These are phyloP conservation scores for Cryptotis parvus DNA, from an alignment of 2,113 vertebrate genomes.

Conservation along the genomic window DNA sequence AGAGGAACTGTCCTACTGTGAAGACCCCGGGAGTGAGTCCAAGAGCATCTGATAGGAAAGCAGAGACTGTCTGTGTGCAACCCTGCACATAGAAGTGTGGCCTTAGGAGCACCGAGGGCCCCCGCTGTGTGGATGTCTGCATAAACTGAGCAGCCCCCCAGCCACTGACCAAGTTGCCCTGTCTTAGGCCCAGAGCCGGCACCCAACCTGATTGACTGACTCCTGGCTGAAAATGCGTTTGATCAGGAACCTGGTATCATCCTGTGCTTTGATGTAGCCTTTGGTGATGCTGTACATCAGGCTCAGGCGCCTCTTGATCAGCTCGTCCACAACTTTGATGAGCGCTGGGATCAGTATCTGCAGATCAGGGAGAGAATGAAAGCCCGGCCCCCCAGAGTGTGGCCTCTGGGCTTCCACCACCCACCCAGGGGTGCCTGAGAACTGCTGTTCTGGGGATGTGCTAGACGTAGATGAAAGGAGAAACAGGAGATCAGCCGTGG, in stretches of 20 bases:
- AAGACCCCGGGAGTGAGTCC: no score
- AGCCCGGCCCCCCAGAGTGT: not conserved
- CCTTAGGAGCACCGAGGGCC: no score
- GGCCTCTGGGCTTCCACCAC: not conserved
- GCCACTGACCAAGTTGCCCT: no score
- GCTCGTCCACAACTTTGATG: conserved; percentile 35
- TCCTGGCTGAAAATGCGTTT: conserved; percentile 75
- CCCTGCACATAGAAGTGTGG: no score
- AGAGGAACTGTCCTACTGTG: no score
- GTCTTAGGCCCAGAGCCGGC: not conserved
- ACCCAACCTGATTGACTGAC: conserved; percentile 74
- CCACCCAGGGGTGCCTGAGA: no score
- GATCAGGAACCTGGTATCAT: conserved; percentile 73
- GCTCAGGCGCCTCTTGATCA: conserved; percentile 70
- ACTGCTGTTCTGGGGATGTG: not conserved
- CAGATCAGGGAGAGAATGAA: not conserved
- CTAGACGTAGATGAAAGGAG: no score
- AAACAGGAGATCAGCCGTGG: not conserved
- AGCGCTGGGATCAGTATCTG: conserved; percentile 72
- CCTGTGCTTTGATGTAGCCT: conserved; percentile 79
- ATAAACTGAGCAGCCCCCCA: no score
- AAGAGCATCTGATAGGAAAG: no score
- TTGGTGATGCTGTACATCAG: conserved; percentile 77
- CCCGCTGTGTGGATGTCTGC: no score
- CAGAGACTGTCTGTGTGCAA: no score